Base-by-base conservation (phyloP, 2,888 invertebrate genomes). In the Ormyrus labotus region DNA sequence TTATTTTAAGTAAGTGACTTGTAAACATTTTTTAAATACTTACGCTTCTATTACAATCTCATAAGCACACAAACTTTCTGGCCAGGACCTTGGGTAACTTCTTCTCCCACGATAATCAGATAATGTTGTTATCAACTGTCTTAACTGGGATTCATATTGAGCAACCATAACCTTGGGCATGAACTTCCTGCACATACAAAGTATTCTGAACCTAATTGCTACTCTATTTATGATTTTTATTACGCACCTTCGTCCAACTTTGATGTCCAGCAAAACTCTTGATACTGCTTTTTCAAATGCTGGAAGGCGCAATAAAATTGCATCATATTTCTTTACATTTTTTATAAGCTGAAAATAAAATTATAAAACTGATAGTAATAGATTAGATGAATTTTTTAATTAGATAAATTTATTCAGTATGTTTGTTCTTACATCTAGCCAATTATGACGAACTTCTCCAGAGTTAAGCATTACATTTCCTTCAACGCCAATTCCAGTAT, bases 371-470 rank as follows among this genome's bases (percentile, higher is more conserved):
- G 50, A 68, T 64, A 48, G 53, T 19, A 65, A 80, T 67, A 50
- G 34, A 57, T n/a, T 51, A 69, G 69, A 51, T n/a, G 11, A 60
- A 65, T 73, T 1, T 61, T 6, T 48, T 6, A 60, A 13, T 68
- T 61, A 13, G 0, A 74, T 69, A 57, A 51, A 19, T 65, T 50
- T 80, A 74, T 34, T 53, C 7, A 10, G 48, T 64, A n/a, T 47
- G 51, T 11, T 34, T 34, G 34, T 13, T 71, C 94, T 94, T 92
- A 97, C 96, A 91, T 97, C 97, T 80, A 98, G 92, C 98, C 98
- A 98, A 91, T 97, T 97, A 87, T 96, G 95, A 80, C 97, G 92
- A 57, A 98, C 98, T 93, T 98, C 98, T 57, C 97, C 97, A 84
- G 96, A 97, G 88, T 96, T 97, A 0, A 98, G 93, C 92, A 96